Conservation (phyloP, 2,888 invertebrate species). For the Dryococelus australis region DNA sequence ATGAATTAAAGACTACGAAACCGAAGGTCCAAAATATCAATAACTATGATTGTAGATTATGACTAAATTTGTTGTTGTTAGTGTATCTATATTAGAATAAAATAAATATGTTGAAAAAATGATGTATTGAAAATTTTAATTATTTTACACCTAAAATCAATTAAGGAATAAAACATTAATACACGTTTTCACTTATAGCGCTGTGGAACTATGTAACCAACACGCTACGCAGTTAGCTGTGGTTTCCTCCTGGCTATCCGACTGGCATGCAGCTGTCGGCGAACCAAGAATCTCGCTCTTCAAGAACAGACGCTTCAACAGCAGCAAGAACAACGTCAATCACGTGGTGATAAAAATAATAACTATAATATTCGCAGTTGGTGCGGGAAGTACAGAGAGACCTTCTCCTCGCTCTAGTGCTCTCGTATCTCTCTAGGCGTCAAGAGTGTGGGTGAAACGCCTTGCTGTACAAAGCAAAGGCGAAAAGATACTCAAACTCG, state of each 20-base stretch:
- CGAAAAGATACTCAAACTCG: background rate
- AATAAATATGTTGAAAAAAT: no score
- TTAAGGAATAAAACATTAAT: background rate
- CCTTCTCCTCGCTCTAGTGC: background rate
- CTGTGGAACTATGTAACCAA: slow-evolving; percentile 10
- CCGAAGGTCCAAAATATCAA: no score
- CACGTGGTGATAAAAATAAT: background rate
- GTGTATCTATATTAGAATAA: no score
- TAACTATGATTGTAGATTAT: no score
- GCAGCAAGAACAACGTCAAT: background rate
- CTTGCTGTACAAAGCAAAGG: background rate
- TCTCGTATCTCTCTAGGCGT: background rate
- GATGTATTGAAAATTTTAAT: no score
- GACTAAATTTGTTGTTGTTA: no score
- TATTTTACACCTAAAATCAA: background rate
- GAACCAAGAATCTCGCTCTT: background rate
- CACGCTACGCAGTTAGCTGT: background rate
- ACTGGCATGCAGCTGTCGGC: background rate
- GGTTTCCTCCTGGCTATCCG: background rate
- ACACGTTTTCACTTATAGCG: background rate
- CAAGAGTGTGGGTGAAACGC: background rate
- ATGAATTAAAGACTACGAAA: no score
- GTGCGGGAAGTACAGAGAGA: no score
- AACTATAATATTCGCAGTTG: no score
- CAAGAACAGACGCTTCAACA: background rate